These are phyloP conservation scores for Sylvicapra grimmia DNA, from an alignment of 2,113 vertebrate species.

Conservation along the genomic window DNA sequence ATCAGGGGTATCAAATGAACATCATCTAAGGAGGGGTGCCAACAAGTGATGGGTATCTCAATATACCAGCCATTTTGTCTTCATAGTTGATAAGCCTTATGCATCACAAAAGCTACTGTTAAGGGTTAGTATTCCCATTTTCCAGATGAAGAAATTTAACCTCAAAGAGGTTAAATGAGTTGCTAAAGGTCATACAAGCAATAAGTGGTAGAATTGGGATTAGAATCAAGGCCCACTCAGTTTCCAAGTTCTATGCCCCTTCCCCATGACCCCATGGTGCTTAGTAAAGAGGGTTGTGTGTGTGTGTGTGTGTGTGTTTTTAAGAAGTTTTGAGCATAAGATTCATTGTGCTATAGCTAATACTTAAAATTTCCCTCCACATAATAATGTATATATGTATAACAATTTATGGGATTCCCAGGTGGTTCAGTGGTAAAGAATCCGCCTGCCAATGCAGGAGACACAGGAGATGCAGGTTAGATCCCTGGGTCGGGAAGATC, in stretches of 20 bases:
- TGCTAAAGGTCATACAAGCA: background rate
- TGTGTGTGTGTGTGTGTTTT: background rate
- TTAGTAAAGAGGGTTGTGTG: background rate
- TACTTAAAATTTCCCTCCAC: slow-evolving; percentile 9
- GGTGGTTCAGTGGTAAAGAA: background rate
- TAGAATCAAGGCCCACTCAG: background rate
- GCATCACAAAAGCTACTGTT: background rate
- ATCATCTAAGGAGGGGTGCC: background rate
- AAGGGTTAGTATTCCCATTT: background rate
- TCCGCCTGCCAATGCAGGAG: background rate
- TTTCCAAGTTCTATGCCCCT: background rate
- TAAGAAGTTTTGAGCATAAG: background rate
- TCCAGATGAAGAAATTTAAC: background rate
- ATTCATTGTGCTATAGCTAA: slow-evolving; percentile 1
- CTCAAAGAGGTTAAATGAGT: background rate
- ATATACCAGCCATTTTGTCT: background rate
- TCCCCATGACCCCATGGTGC: background rate
- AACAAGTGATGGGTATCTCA: background rate
- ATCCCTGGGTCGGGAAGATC: background rate
- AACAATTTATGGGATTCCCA: background rate
- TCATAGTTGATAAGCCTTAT: background rate
- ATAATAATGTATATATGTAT: background rate
- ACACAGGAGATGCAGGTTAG: background rate
- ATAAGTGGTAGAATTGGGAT: background rate
- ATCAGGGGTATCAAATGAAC: background rate